A percentile compares a stretch with the other conserved stretches of the same genome.
Evolutionary conservation across 1,140 invertebrate genomes (phyloP).

Genomic region (Microplitis mediator): DNA sequence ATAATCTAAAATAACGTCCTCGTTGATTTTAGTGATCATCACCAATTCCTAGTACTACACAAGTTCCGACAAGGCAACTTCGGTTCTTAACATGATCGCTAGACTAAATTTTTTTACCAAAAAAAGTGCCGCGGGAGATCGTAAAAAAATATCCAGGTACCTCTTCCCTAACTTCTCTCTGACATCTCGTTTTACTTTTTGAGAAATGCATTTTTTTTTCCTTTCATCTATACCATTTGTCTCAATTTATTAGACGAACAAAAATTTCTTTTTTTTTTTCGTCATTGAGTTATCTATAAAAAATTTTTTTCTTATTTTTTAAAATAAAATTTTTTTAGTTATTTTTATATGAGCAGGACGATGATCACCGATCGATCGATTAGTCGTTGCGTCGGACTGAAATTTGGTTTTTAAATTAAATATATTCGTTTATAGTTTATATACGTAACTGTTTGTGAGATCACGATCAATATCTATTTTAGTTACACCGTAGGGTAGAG

Average conservation of each 20-base stretch:
- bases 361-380: constrained; percentile 11
- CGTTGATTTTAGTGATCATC: too few relatives aligned
- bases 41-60: too few relatives aligned
- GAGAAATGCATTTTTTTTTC: constrained; percentile 36
- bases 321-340: neutral
- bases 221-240: constrained; percentile 26
- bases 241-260: constrained; percentile 19
- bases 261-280: neutral
- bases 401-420: constrained; percentile 25
- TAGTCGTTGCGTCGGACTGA: neutral
- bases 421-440: constrained; percentile 29
- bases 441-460: constrained; percentile 11
- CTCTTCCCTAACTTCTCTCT: neutral
- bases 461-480: neutral
- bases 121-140: too few relatives aligned
- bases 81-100: too few relatives aligned
- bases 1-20: too few relatives aligned
- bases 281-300: neutral
- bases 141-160: constrained; percentile 33
- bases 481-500: neutral
- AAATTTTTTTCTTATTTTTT: neutral
- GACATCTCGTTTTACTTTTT: constrained; percentile 5
- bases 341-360: neutral
- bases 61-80: too few relatives aligned
- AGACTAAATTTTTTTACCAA: too few relatives aligned